These are phyloP conservation scores for Pollenia amentaria DNA, from an alignment of 2,888 invertebrate species.

Conservation along the genomic window DNA sequence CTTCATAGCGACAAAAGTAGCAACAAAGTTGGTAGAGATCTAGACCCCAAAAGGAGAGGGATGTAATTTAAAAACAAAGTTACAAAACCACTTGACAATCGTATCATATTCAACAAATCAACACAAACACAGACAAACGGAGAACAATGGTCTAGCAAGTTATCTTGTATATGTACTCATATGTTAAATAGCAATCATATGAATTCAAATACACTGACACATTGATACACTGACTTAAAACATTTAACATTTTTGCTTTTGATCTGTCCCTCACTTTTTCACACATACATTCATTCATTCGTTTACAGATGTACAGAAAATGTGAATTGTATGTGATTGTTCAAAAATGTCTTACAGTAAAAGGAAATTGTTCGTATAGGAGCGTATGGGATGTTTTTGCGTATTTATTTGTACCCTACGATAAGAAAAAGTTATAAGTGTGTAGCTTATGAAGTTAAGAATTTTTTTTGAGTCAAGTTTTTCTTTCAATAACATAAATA, in stretches of 20 bases:
- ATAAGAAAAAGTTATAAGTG: background rate
- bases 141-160: slow-evolving; percentile 12
- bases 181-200: background rate
- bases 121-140: slow-evolving; percentile 27
- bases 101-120: slow-evolving; percentile 44
- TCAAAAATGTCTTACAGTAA: slow-evolving; percentile 10
- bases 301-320: background rate
- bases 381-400: background rate
- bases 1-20: slow-evolving; percentile 30
- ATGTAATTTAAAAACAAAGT: slow-evolving; percentile 15
- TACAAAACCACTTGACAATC: slow-evolving; percentile 80
- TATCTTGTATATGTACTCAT: background rate
- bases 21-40: slow-evolving; percentile 14
- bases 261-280: slow-evolving; percentile 13
- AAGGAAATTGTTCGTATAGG: slow-evolving; percentile 13
- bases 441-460: background rate
- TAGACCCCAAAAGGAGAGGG: background rate
- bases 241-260: slow-evolving; percentile 19
- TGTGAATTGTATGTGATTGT: background rate
- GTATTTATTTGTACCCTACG: background rate
- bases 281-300: slow-evolving; percentile 6
- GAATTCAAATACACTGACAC: background rate
- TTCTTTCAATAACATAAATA: too few species aligned
- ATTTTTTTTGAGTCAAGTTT: too few species aligned
- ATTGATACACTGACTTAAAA: background rate